These are phyloP conservation scores for Vesta saturnalis DNA, from an alignment of 2,888 invertebrate genomes.

Conservation along the genomic window DNA sequence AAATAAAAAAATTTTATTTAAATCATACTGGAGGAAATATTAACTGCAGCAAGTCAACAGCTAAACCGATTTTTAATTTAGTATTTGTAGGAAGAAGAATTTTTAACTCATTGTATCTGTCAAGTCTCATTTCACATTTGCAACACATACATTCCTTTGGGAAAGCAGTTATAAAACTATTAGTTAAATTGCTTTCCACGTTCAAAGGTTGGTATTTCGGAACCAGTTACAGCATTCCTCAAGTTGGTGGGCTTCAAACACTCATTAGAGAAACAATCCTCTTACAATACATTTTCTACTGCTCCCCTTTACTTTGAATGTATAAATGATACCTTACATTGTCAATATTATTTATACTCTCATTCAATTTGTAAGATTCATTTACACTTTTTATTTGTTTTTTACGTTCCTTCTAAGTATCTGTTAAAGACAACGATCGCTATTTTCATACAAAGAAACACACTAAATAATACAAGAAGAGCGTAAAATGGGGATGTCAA, in stretches of 20 bases:
- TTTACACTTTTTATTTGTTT: too few species aligned
- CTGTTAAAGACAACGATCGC: not conserved
- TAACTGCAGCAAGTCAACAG: not conserved
- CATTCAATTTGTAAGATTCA: too few species aligned
- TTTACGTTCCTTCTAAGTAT: not conserved
- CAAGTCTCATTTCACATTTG: slow-evolving; percentile 13
- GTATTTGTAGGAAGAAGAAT: not conserved
- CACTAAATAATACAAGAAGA: not conserved
- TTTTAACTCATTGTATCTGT: not conserved
- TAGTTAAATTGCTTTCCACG: slow-evolving; percentile 53
- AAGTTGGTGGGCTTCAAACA: slow-evolving; percentile 37
- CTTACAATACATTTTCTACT: slow-evolving; percentile 24
- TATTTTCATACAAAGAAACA: too few species aligned
- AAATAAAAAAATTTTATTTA: not conserved
- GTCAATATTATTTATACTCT: too few species aligned
- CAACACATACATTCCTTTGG: slow-evolving; percentile 29
- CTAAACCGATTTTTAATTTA: not conserved
- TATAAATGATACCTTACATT: too few species aligned
- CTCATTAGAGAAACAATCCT: slow-evolving; percentile 41
- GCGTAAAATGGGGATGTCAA: not conserved
- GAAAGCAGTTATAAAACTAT: slow-evolving; percentile 55
- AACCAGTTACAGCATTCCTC: slow-evolving; percentile 44
- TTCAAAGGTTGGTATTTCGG: slow-evolving; percentile 49
- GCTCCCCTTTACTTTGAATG: slow-evolving; percentile 9
- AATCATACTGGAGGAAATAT: too few species aligned